These are phyloP conservation scores for Sandelia bainsii DNA, from an alignment of 2,797 vertebrate genomes.

Conservation along the genomic window DNA sequence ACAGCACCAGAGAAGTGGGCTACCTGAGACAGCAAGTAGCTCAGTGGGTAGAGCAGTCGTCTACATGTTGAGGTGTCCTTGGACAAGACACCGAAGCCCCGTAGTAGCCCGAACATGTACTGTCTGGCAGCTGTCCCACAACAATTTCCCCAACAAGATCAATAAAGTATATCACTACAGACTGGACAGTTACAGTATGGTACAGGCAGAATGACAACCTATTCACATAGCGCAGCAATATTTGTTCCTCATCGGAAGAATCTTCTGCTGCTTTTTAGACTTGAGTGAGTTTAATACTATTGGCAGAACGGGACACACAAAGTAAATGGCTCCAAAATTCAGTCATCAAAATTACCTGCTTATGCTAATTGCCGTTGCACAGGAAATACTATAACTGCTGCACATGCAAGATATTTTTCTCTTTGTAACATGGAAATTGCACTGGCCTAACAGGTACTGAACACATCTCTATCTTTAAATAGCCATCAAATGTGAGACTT, in stretches of 20 bases:
- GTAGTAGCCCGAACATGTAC: too few species aligned
- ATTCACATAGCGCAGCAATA: constrained; percentile 85
- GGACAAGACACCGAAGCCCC: too few species aligned
- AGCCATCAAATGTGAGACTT: constrained; percentile 56
- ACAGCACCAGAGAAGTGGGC: constrained; percentile 69
- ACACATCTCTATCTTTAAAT: constrained; percentile 44
- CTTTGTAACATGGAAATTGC: constrained; percentile 56
- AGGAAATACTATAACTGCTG: too few species aligned
- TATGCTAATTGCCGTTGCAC: constrained; percentile 87
- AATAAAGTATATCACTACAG: neutral
- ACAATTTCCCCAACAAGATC: too few species aligned
- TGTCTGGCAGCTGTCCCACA: too few species aligned
- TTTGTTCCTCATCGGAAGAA: constrained; percentile 84
- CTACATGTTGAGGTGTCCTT: too few species aligned
- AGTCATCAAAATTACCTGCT: constrained; percentile 83
- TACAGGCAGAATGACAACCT: constrained; percentile 86
- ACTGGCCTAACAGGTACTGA: constrained; percentile 16
- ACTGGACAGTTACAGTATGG: constrained; percentile 52
- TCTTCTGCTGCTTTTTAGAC: constrained; percentile 86
- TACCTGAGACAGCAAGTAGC: too few species aligned
- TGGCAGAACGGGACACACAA: constrained; percentile 83
- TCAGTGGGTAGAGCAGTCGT: too few species aligned
- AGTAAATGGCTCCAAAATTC: constrained; percentile 89
- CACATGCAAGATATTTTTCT: constrained; percentile 63
- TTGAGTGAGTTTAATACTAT: constrained; percentile 40